Conservation (phyloP, 2,797 vertebrate species). For the Protosalanx chinensis region DNA sequence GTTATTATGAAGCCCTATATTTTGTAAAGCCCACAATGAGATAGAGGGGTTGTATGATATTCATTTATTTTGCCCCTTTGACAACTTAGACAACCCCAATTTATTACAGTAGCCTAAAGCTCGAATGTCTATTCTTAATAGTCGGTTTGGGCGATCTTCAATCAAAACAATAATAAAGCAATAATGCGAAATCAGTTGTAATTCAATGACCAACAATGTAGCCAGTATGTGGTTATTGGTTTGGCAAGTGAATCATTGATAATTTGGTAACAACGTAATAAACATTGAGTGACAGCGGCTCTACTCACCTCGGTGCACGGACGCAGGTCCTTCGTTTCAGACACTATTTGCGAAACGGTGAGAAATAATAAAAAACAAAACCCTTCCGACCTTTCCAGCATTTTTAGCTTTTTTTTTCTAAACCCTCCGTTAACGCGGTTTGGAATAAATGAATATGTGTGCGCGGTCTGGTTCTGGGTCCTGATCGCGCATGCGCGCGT, state of each 20-base stretch:
- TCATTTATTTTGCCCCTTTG: too few species aligned
- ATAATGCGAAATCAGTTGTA: too few species aligned
- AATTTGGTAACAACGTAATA: background rate
- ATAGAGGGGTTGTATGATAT: constrained; percentile 16
- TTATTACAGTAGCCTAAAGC: too few species aligned
- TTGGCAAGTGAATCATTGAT: background rate
- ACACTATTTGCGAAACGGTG: constrained; percentile 37
- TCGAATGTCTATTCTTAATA: too few species aligned
- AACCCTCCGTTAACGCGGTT: background rate
- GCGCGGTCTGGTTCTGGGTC: constrained; percentile 9
- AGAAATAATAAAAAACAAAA: constrained; percentile 47
- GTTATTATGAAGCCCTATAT: constrained; percentile 20
- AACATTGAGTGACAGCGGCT: constrained; percentile 1
- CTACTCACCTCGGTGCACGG: constrained; percentile 70
- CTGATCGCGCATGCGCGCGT: constrained; percentile 47
- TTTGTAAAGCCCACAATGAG: constrained; percentile 36
- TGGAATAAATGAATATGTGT: constrained; percentile 17
- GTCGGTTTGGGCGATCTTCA: too few species aligned
- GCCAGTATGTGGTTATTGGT: background rate
- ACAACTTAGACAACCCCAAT: too few species aligned
- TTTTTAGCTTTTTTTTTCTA: constrained; percentile 55
- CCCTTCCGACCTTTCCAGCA: constrained; percentile 48
- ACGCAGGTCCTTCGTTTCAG: constrained; percentile 51
- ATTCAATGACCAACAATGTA: too few species aligned
- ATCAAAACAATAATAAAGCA: too few species aligned